Evolutionary conservation across 2,113 vertebrate genomes (phyloP).

Genomic region (Burhinus bistriatus): DNA sequence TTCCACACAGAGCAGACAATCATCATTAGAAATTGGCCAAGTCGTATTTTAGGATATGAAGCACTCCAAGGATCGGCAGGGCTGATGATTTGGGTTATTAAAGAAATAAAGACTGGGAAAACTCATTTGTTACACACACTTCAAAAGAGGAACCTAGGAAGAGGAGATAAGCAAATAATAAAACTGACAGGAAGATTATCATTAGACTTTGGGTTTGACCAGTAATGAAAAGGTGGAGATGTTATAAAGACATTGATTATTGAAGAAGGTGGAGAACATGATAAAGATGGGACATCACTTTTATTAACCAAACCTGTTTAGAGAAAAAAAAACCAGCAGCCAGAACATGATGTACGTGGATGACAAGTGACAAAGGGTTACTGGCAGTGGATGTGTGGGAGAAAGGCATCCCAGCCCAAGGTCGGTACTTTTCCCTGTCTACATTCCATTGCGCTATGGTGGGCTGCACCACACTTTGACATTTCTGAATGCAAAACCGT

Average conservation of each 20-base stretch:
- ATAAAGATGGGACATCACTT: neutral
- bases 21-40: neutral
- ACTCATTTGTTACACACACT: neutral
- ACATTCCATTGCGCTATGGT: neutral
- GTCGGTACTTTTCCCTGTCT: neutral
- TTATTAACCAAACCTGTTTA: slow-evolving; percentile 49
- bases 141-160: neutral
- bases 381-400: neutral
- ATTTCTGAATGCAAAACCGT: neutral
- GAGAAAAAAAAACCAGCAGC: neutral
- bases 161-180: neutral
- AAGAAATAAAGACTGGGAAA: neutral
- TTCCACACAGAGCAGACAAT: neutral
- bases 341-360: neutral
- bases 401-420: neutral
- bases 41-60: neutral
- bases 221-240: neutral
- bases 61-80: neutral
- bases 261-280: neutral
- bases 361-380: slow-evolving; percentile 25
- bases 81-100: neutral
- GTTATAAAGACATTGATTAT: neutral
- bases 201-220: neutral
- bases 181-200: neutral
- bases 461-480: neutral